Evolutionary conservation across 2,113 vertebrate species (phyloP).

Genomic region (Opisthocomus hoazin): DNA sequence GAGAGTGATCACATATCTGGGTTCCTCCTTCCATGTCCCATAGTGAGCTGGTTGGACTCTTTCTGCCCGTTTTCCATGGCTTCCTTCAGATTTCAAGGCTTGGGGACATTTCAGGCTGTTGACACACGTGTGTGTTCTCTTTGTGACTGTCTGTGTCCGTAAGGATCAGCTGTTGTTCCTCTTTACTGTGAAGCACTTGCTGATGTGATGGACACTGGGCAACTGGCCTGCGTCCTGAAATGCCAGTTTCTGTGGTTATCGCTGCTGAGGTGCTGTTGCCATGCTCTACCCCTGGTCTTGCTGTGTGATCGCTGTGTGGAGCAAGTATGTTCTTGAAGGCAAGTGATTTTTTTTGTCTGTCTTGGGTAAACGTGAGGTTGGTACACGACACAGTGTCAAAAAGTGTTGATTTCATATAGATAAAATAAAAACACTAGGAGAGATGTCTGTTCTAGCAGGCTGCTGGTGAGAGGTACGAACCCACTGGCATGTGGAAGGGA

Average conservation of each 20-base stretch:
- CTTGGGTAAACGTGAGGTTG: too few relatives aligned
- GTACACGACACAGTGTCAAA: accelerated
- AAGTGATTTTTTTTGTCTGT: accelerated
- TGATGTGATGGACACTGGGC: accelerated
- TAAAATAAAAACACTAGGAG: background rate
- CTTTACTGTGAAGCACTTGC: background rate
- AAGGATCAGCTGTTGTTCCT: background rate
- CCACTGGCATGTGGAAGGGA: background rate
- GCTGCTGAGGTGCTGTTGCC: accelerated
- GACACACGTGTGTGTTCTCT: accelerated
- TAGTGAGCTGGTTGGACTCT: background rate
- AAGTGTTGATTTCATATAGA: accelerated
- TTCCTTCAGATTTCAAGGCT: too few relatives aligned
- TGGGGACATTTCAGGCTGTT: too few relatives aligned
- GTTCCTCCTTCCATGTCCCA: background rate
- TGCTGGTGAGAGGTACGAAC: background rate
- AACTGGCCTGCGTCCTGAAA: background rate
- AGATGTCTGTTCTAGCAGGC: background rate
- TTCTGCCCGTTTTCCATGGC: accelerated
- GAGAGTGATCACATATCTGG: background rate
- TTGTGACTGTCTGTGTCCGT: background rate
- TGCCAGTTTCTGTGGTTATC: background rate
- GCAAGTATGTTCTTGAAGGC: background rate
- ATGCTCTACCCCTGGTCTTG: accelerated
- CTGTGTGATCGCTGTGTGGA: background rate